A percentile compares a stretch with the other conserved stretches of the same genome.
phyloP scores from a whole-genome alignment of 2,113 vertebrate genomes.

The Cnemophilus loriae region DNA sequence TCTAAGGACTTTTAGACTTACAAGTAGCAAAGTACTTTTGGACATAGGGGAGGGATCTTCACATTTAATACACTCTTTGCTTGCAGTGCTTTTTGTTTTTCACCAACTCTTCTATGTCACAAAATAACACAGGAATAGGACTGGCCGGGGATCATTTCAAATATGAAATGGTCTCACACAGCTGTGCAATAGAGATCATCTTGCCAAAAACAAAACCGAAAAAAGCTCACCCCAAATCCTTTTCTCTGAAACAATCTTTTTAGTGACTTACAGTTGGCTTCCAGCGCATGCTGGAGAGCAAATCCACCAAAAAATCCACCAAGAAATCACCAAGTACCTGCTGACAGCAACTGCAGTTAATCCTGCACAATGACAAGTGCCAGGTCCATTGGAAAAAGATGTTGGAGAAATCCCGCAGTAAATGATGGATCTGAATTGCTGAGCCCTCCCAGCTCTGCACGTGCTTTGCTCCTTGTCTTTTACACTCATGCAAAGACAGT shows the following conservation, averaged over 20 bases:
- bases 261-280: neutral
- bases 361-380: neutral
- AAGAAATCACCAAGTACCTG: neutral
- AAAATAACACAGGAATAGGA: neutral
- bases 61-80: neutral
- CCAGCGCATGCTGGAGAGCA: fast-evolving
- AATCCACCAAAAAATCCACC: neutral
- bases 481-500: neutral
- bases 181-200: neutral
- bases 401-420: neutral
- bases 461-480: neutral
- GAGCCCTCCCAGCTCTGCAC: neutral
- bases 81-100: neutral
- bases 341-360: neutral
- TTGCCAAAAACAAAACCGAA: neutral
- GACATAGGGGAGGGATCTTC: neutral
- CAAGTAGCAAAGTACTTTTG: neutral
- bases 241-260: neutral
- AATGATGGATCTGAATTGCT: neutral
- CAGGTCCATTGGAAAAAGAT: neutral
- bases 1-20: neutral
- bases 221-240: neutral
- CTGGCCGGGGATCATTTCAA: neutral
- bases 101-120: neutral
- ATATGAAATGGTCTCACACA: neutral